phyloP scores from a whole-genome alignment of 2,888 invertebrate genomes.

The Dicyrtomina minuta region DNA sequence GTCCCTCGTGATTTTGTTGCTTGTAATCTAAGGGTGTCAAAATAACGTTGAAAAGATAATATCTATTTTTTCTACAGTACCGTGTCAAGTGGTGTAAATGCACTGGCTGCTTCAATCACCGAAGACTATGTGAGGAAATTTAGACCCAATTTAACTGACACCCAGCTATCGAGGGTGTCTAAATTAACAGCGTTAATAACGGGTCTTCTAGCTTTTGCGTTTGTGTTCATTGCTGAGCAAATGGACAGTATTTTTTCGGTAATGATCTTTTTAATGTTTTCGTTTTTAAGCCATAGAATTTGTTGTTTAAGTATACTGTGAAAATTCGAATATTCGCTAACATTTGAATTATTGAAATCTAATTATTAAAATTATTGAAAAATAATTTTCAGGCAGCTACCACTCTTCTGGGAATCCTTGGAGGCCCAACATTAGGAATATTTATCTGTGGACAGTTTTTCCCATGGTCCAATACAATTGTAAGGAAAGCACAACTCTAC shows the following conservation, averaged over 20 bases:
- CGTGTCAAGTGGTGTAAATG: constrained; percentile 92
- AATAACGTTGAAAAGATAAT: background rate
- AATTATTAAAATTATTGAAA: background rate
- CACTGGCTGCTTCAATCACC: constrained; percentile 84
- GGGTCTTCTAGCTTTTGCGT: constrained; percentile 73
- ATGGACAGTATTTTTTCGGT: constrained; percentile 58
- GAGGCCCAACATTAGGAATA: constrained; percentile 81
- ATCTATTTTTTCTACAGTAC: constrained; percentile 66
- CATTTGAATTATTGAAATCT: background rate
- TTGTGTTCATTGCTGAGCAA: constrained; percentile 85
- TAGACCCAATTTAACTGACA: constrained; percentile 55
- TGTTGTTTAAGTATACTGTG: background rate
- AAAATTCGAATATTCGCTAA: background rate
- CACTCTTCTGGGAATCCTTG: constrained; percentile 86
- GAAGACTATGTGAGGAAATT: constrained; percentile 71
- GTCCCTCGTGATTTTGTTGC: background rate
- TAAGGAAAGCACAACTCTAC: constrained; percentile 55
- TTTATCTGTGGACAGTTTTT: constrained; percentile 83
- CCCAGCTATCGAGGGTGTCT: constrained; percentile 69
- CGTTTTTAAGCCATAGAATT: background rate
- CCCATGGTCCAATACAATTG: constrained; percentile 81
- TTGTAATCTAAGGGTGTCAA: too few relatives aligned
- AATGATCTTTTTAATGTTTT: constrained; percentile 13
- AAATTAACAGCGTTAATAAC: constrained; percentile 69
- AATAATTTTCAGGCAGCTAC: constrained; percentile 68